Evolutionary conservation across 2,888 invertebrate species (phyloP).

Genomic region (Sesia bembeciformis): DNA sequence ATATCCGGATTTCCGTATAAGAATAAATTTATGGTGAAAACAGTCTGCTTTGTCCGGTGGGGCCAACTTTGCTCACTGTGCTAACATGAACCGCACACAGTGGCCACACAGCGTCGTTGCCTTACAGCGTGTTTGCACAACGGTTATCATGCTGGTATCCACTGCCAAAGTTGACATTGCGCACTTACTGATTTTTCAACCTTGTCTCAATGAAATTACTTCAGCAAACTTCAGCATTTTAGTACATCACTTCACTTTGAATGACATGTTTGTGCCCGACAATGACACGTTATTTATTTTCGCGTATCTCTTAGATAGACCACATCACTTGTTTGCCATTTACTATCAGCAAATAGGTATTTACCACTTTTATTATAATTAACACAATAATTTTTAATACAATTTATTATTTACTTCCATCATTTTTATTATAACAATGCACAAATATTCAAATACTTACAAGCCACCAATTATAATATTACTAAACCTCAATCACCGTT

Average conservation of each 20-base stretch:
- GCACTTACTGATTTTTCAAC: constrained; percentile 62
- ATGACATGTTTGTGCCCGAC: constrained; percentile 21
- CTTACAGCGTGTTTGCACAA: constrained; percentile 57
- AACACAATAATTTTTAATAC: background rate
- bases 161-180: constrained; percentile 64
- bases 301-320: constrained; percentile 11
- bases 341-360: background rate
- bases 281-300: constrained; percentile 15
- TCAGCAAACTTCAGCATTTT: constrained; percentile 37
- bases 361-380: background rate
- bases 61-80: constrained; percentile 43
- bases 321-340: background rate
- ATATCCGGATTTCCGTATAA: constrained; percentile 18
- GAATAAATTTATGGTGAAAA: constrained; percentile 25
- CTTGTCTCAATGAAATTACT: constrained; percentile 47
- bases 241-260: constrained; percentile 29
- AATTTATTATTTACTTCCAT: background rate
- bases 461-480: no score
- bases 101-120: constrained; percentile 36
- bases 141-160: constrained; percentile 62
- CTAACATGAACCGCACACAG: constrained; percentile 52
- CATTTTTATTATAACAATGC: background rate
- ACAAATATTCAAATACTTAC: no score
- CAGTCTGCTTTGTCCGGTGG: constrained; percentile 36
- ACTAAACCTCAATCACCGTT: no score